These are phyloP conservation scores for Ptychoptera contaminata DNA, from an alignment of 2,888 invertebrate species.

Conservation along the genomic window DNA sequence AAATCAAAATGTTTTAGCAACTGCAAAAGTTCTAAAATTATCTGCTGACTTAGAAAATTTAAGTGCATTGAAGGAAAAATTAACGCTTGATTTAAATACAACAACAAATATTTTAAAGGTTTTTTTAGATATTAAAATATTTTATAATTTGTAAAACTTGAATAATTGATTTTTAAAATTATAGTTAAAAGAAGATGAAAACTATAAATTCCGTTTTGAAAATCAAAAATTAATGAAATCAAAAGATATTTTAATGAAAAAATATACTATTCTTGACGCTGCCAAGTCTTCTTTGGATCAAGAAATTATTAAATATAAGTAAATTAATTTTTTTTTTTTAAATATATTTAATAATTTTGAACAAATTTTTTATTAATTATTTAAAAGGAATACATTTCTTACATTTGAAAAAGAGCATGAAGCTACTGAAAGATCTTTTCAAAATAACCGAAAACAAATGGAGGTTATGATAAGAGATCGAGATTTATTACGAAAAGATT, in stretches of 20 bases:
- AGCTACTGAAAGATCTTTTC: constrained; percentile 10
- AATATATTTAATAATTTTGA: neutral
- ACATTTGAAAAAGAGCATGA: constrained; percentile 23
- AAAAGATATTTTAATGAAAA: constrained; percentile 23
- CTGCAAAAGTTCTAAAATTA: constrained; percentile 25
- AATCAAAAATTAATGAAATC: constrained; percentile 22
- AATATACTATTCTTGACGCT: constrained; percentile 21
- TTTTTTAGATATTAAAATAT: neutral
- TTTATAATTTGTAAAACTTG: neutral
- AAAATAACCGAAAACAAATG: constrained; percentile 20
- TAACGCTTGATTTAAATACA: constrained; percentile 22
- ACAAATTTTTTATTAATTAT: neutral
- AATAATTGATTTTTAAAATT: constrained; percentile 2
- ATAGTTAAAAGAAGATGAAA: constrained; percentile 26
- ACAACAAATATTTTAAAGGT: constrained; percentile 24
- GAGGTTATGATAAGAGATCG: constrained; percentile 24
- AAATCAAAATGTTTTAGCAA: constrained; percentile 22
- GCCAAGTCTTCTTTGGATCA: constrained; percentile 20
- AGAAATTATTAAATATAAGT: constrained; percentile 22
- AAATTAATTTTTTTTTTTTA: neutral
- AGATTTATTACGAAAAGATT: constrained; percentile 22
- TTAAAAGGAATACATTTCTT: constrained; percentile 11
- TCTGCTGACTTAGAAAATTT: constrained; percentile 25
- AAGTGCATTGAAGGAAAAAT: constrained; percentile 22
- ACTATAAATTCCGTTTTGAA: constrained; percentile 24